Conservation (phyloP, 2,113 vertebrate species). For the Spermophilus dauricus region DNA sequence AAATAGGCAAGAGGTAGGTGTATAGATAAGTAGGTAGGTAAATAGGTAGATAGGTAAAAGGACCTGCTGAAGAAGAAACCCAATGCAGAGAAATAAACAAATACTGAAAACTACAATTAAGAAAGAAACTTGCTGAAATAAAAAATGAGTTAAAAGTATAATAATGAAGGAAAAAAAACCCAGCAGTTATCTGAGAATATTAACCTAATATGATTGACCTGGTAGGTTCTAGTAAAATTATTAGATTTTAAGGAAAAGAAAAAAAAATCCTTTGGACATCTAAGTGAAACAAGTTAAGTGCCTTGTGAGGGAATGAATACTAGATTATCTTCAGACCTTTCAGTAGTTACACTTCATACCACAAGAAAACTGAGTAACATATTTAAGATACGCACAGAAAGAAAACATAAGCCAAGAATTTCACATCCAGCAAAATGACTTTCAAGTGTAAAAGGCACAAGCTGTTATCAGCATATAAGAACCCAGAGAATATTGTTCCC, state of each 20-base stretch:
- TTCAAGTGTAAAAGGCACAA: conserved; percentile 33
- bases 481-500: neutral
- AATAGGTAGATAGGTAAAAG: neutral
- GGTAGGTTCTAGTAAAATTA: neutral
- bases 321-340: conserved; percentile 21
- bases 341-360: neutral
- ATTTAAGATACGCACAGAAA: conserved; percentile 34
- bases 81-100: neutral
- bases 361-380: conserved; percentile 15
- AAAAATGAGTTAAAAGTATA: neutral
- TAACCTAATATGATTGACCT: neutral
- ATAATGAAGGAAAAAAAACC: neutral
- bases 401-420: conserved; percentile 3
- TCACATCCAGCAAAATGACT: conserved; percentile 5
- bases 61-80: neutral
- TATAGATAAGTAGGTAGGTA: too few species aligned
- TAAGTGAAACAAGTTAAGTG: neutral
- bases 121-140: neutral
- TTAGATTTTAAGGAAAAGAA: neutral
- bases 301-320: neutral
- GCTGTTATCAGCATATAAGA: neutral
- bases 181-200: neutral
- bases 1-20: neutral
- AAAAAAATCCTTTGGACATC: neutral
- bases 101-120: neutral